phyloP scores from a whole-genome alignment of 2,888 invertebrate genomes.

The Eurytoma adleriae region DNA sequence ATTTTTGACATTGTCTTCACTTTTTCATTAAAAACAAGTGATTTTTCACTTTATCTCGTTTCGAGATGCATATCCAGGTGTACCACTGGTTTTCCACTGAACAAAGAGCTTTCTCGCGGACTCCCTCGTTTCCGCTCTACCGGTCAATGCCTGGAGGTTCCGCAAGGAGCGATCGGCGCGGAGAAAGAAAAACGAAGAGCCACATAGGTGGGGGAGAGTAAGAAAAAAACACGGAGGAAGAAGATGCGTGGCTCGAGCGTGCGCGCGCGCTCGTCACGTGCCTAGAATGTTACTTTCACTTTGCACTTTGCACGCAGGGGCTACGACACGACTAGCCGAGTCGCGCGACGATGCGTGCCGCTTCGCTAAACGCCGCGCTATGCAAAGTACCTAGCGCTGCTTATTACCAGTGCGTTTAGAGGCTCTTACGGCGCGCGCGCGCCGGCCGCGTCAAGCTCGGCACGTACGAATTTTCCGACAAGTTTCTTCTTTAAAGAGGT shows the following conservation, averaged over 20 bases:
- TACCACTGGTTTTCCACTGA: no score
- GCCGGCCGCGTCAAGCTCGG: constrained; percentile 45
- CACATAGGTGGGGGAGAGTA: not conserved
- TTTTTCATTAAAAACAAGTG: no score
- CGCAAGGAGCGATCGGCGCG: not conserved
- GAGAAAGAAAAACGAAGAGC: not conserved
- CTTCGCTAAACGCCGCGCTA: constrained; percentile 24
- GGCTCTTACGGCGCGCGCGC: not conserved
- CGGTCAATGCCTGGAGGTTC: not conserved
- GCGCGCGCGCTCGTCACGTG: constrained; percentile 61
- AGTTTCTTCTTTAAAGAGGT: no score
- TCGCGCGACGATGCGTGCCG: constrained; percentile 27
- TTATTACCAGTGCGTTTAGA: constrained; percentile 29
- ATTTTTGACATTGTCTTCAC: no score
- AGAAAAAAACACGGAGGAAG: constrained; percentile 12
- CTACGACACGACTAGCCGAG: not conserved
- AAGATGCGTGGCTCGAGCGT: not conserved
- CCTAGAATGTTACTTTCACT: constrained; percentile 69
- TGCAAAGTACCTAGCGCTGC: constrained; percentile 19
- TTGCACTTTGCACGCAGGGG: constrained; percentile 50
- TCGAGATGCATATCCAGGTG: no score
- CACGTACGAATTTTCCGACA: constrained; percentile 45
- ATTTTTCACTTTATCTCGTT: no score
- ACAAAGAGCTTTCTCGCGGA: no score
- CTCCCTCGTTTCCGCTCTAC: no score